Percentiles rank a stretch among this genome's conserved stretches.
These are phyloP conservation scores for Bactericera cockerelli DNA, from an alignment of 1,140 invertebrate genomes.

Conservation along the genomic window DNA sequence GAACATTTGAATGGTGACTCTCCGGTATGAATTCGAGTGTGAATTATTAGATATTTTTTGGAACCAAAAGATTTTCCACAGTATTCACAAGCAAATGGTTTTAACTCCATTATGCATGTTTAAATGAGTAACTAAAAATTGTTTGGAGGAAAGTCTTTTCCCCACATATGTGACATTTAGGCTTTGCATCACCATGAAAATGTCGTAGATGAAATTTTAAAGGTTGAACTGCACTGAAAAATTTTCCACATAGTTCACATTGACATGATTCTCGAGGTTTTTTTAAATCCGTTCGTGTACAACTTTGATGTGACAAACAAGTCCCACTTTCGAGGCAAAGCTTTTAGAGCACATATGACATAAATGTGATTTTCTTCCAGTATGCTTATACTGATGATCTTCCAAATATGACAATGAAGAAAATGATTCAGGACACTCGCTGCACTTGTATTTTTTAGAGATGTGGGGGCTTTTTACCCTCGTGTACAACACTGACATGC, in stretches of 20 bases:
- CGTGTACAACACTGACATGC: neutral
- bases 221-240: no score
- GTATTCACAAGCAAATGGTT: slow-evolving; percentile 37
- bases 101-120: slow-evolving; percentile 29
- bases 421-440: neutral
- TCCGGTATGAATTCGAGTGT: slow-evolving; percentile 46
- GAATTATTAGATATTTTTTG: slow-evolving; percentile 41
- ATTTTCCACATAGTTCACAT: neutral
- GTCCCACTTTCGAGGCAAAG: slow-evolving; percentile 44
- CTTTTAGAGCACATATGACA: slow-evolving; percentile 43
- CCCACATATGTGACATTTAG: slow-evolving; percentile 8
- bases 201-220: neutral
- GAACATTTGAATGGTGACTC: slow-evolving; percentile 48
- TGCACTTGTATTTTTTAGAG: neutral
- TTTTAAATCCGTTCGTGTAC: neutral
- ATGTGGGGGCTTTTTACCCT: neutral
- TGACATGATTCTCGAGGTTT: neutral
- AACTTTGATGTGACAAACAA: slow-evolving; percentile 32
- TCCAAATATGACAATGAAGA: neutral
- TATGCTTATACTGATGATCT: slow-evolving; percentile 28
- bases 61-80: slow-evolving; percentile 44
- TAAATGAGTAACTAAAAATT: slow-evolving; percentile 16
- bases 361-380: slow-evolving; percentile 43
- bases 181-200: neutral
- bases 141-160: slow-evolving; percentile 13